Evolutionary conservation across 2,888 invertebrate genomes (phyloP).

Genomic region (Lycophotia porphyrea): DNA sequence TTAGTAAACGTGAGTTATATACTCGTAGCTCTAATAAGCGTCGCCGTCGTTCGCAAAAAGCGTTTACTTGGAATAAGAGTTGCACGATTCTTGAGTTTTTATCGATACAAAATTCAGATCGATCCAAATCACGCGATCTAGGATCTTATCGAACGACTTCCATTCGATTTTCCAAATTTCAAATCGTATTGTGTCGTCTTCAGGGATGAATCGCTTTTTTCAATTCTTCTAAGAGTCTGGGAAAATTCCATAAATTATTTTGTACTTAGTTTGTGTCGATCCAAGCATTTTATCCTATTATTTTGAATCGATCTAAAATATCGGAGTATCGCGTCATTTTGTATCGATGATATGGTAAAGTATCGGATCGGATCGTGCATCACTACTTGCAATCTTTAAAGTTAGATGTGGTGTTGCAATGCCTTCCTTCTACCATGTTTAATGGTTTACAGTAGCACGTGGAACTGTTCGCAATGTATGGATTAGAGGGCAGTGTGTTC

Average conservation of each 20-base stretch:
- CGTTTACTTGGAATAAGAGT: conserved; percentile 6
- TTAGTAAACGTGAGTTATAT: conserved; percentile 12
- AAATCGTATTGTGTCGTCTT: neutral
- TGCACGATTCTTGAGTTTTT: neutral
- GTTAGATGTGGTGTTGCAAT: conserved; percentile 41
- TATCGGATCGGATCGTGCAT: neutral
- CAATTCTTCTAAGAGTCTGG: neutral
- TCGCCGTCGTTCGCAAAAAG: conserved; percentile 25
- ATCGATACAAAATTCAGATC: neutral
- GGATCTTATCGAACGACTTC: neutral
- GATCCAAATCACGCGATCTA: neutral
- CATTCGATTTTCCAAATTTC: neutral
- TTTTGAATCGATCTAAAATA: neutral
- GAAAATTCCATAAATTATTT: neutral
- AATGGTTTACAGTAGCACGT: conserved; percentile 27
- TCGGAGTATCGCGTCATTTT: neutral
- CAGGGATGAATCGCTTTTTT: neutral
- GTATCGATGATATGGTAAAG: neutral
- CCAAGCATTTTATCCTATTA: neutral
- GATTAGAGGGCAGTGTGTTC: conserved; percentile 26
- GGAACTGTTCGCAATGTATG: conserved; percentile 25
- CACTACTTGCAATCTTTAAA: conserved; percentile 39
- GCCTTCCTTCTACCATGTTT: neutral
- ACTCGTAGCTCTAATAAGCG: conserved; percentile 44
- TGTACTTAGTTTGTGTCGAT: neutral